Evolutionary conservation across 2,888 invertebrate species (phyloP).

Genomic region (Arenicola marina): DNA sequence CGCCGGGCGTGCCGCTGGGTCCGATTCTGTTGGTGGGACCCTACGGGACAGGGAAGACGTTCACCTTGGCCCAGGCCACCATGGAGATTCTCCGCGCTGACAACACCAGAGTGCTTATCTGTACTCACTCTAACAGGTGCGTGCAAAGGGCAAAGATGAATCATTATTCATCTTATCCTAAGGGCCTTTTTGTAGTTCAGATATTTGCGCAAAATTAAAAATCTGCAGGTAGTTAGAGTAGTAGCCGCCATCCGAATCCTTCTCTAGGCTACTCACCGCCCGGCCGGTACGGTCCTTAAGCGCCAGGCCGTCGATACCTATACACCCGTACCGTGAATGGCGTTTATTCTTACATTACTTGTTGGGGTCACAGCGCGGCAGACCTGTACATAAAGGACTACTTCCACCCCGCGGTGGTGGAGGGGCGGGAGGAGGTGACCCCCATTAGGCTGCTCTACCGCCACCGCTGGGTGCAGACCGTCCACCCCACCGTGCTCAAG

Average conservation of each 20-base stretch:
- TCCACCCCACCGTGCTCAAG: slow-evolving; percentile 72
- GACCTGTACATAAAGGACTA: slow-evolving; percentile 85
- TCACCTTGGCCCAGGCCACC: slow-evolving; percentile 76
- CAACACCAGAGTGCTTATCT: slow-evolving; percentile 75
- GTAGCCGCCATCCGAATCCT: too few species aligned
- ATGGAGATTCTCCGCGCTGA: slow-evolving; percentile 71
- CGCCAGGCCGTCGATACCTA: too few species aligned
- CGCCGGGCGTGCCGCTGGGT: slow-evolving; percentile 22
- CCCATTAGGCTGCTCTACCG: slow-evolving; percentile 81
- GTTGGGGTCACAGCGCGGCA: slow-evolving; percentile 68
- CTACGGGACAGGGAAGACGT: slow-evolving; percentile 80
- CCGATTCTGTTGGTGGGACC: slow-evolving; percentile 65
- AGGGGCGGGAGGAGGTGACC: slow-evolving; percentile 71
- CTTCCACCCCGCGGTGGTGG: slow-evolving; percentile 74
- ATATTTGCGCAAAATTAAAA: too few species aligned
- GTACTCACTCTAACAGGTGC: slow-evolving; percentile 80
- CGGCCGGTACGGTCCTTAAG: too few species aligned
- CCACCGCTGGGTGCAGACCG: slow-evolving; percentile 78
- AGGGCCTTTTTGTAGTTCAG: too few species aligned
- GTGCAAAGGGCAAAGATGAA: too few species aligned
- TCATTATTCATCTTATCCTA: too few species aligned
- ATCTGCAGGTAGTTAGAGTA: too few species aligned
- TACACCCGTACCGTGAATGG: too few species aligned
- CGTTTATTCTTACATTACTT: not conserved
- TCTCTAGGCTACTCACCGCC: too few species aligned